These are phyloP conservation scores for Asarcornis scutulata DNA, from an alignment of 2,113 vertebrate genomes.

Conservation along the genomic window DNA sequence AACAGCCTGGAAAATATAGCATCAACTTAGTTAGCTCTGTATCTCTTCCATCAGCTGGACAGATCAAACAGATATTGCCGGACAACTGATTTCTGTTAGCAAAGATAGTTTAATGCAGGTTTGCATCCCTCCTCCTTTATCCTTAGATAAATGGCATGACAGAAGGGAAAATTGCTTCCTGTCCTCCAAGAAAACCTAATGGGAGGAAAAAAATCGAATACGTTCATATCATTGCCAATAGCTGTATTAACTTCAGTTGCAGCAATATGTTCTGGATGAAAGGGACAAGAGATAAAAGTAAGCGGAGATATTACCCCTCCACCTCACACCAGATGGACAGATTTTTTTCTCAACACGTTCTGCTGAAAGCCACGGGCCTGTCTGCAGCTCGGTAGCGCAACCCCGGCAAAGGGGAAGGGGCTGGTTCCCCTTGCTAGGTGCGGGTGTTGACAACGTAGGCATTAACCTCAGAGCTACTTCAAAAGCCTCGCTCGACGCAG, in stretches of 20 bases:
- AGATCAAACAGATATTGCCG: constrained; percentile 49
- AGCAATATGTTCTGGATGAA: constrained; percentile 32
- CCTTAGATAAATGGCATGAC: constrained; percentile 58
- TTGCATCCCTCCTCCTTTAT: constrained; percentile 47
- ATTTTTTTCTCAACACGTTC: not conserved
- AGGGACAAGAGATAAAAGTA: constrained; percentile 48
- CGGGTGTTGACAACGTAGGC: not conserved
- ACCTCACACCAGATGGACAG: not conserved
- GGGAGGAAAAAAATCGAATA: not conserved
- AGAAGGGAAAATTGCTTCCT: constrained; percentile 64
- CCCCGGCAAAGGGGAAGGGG: not conserved
- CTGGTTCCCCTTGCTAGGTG: not conserved
- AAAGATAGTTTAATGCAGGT: constrained; percentile 47
- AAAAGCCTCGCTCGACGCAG: accelerated
- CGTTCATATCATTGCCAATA: constrained; percentile 50
- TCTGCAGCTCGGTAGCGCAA: not conserved
- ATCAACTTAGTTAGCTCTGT: not conserved
- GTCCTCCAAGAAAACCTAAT: constrained; percentile 55
- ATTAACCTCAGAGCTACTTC: not conserved
- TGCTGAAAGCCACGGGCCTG: not conserved
- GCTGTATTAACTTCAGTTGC: constrained; percentile 47
- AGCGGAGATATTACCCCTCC: not conserved
- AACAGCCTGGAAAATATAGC: constrained; percentile 1
- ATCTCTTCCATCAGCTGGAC: constrained; percentile 39
- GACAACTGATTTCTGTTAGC: constrained; percentile 49